Evolutionary conservation across 1,140 invertebrate genomes (phyloP), one percentile per base, ranked within the genome.

Genomic region (Caerostris extrusa): DNA sequence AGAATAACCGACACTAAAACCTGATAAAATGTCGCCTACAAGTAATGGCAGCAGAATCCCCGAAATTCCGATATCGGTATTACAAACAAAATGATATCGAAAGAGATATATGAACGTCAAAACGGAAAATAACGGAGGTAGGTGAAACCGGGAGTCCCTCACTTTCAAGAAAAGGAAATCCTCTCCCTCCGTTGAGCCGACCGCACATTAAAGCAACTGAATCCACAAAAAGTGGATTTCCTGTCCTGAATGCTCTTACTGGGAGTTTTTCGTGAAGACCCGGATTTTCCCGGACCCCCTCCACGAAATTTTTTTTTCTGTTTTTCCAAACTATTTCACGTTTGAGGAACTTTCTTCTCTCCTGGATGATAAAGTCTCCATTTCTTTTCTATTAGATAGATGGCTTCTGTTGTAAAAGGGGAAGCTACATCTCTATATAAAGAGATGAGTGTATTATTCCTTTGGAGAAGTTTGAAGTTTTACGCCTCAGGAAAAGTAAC

Each of bases 141-240:
- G 69, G 69, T 71, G 82, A 85, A 85, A 85, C 55, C 55, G 6
- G n/a, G 6, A 85, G 58, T 87, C 56, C 34, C 85, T 61, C 85
- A 61, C 85, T 87, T 87, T 87, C 85, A 19, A 57, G 57, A 85
- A 85, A 85, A 85, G 85, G 57, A 61, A 64, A 87, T 87, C 85
- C 85, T 61, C 85, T 34, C 34, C 69, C 69, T 71, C 8, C 17
- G 3, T 50, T 57, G 55, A 90, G 64, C n/a, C 67, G 55, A 71
- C 67, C 64, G 56, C 88, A 90, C 88, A 90, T 90, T 90, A 90
- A 90, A 71, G 88, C 64, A n/a, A 71, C 64, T 90, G 88, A 71
- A 90, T 90, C 67, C 88, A 90, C 88, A 90, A 90, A n/a, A 90
- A 90, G 88, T 90, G 88, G 88, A 90, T 90, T 90, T 90, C 88